A percentile compares a stretch with the other conserved stretches of the same genome.
These are phyloP conservation scores for Drosophila rhopaloa DNA, from an alignment of 1,140 invertebrate species.

Conservation along the genomic window DNA sequence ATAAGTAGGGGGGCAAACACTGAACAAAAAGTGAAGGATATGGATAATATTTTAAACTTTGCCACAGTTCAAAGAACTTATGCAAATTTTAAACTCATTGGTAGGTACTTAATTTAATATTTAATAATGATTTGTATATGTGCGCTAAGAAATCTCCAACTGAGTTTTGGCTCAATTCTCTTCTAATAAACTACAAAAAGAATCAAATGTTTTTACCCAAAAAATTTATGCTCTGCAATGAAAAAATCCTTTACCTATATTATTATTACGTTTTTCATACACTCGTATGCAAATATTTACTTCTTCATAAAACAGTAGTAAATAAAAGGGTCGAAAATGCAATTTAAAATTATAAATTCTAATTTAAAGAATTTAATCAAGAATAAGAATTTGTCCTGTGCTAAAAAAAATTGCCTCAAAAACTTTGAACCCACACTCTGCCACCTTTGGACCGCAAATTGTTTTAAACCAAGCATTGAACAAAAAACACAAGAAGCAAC, in stretches of 20 bases:
- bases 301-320: neutral
- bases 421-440: constrained; percentile 32
- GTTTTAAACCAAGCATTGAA: constrained; percentile 55
- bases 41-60: neutral
- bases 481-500: constrained; percentile 36
- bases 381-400: neutral
- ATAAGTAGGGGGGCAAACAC: constrained; percentile 3
- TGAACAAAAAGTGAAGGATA: neutral
- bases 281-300: neutral
- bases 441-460: constrained; percentile 56
- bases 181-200: too few relatives aligned
- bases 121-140: too few relatives aligned
- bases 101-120: too few relatives aligned
- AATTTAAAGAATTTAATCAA: neutral
- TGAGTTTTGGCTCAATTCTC: too few relatives aligned
- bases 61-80: too few relatives aligned
- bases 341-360: constrained; percentile 2
- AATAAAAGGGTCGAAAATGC: neutral
- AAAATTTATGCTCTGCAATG: neutral
- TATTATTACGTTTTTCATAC: too few relatives aligned
- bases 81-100: too few relatives aligned
- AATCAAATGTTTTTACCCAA: neutral
- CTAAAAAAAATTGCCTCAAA: constrained; percentile 16
- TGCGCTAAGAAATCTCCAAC: too few relatives aligned
- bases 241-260: too few relatives aligned